phyloP scores from a whole-genome alignment of 2,113 vertebrate genomes.

The Osmerus eperlanus region DNA sequence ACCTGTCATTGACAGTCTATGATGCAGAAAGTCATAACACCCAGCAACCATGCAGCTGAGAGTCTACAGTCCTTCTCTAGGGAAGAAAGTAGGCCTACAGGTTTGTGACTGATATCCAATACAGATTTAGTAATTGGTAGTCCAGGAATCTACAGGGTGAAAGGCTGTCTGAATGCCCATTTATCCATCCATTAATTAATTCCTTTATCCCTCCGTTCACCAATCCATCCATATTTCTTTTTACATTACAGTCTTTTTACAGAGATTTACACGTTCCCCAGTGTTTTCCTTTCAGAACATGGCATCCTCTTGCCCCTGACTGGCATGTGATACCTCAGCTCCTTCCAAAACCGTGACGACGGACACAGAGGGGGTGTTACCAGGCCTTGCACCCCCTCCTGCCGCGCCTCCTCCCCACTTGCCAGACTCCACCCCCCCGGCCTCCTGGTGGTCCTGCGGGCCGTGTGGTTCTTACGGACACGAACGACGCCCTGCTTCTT shows the following conservation, averaged over 20 bases:
- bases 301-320: conserved; percentile 58
- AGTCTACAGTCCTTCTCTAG: no score
- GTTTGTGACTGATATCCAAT: no score
- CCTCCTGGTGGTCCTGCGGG: not conserved
- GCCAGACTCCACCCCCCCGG: not conserved
- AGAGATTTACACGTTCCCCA: conserved; percentile 48
- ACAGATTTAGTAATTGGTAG: no score
- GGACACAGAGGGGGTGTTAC: not conserved
- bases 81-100: no score
- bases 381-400: not conserved
- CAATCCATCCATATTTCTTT: no score
- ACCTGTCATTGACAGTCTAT: no score
- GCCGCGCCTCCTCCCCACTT: not conserved
- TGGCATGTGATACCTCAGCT: conserved; percentile 84
- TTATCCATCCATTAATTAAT: no score
- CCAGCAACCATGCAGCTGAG: no score
- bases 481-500: conserved; percentile 79
- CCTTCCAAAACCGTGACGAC: conserved; percentile 79
- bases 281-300: conserved; percentile 36
- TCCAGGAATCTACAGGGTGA: no score
- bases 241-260: not conserved
- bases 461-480: conserved; percentile 74
- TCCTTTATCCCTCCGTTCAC: no score
- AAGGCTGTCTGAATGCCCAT: no score
- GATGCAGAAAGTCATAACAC: no score